These are phyloP conservation scores for Seira sanloemensis DNA, from an alignment of 2,888 invertebrate genomes.

Conservation along the genomic window DNA sequence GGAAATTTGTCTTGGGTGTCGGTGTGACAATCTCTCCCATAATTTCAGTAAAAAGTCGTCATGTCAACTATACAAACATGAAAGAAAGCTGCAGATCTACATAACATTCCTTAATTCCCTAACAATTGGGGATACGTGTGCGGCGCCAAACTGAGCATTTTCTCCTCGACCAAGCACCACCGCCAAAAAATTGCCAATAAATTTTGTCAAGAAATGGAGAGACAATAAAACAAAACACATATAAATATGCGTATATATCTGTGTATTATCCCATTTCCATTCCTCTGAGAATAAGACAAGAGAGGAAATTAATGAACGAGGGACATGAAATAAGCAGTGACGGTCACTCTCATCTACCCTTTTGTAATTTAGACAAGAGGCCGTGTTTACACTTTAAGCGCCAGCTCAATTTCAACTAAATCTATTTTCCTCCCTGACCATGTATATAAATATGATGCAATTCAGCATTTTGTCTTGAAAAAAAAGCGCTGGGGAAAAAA, in stretches of 20 bases:
- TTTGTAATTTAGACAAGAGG: neutral
- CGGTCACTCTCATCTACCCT: constrained; percentile 13
- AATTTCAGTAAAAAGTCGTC: no score
- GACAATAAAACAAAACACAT: neutral
- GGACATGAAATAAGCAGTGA: constrained; percentile 38
- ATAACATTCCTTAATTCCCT: no score
- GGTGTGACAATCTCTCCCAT: no score
- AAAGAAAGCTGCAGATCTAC: no score
- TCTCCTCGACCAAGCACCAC: neutral
- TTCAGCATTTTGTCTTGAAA: neutral
- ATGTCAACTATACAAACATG: no score
- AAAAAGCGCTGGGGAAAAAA: neutral
- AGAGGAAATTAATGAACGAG: constrained; percentile 37
- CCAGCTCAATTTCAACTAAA: no score
- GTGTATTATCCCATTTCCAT: no score
- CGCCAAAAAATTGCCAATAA: neutral
- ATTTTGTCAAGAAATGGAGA: neutral
- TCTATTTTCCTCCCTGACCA: no score
- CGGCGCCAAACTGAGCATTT: neutral
- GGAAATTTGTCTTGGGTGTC: no score
- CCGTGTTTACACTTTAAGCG: no score
- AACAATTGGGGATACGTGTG: no score
- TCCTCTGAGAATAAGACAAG: constrained; percentile 21
- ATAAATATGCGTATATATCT: no score
- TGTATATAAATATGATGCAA: neutral